Percentiles rank a stretch among this genome's conserved stretches.
These are phyloP conservation scores for Vidua chalybeata DNA, from an alignment of 2,113 vertebrate species.

Conservation along the genomic window DNA sequence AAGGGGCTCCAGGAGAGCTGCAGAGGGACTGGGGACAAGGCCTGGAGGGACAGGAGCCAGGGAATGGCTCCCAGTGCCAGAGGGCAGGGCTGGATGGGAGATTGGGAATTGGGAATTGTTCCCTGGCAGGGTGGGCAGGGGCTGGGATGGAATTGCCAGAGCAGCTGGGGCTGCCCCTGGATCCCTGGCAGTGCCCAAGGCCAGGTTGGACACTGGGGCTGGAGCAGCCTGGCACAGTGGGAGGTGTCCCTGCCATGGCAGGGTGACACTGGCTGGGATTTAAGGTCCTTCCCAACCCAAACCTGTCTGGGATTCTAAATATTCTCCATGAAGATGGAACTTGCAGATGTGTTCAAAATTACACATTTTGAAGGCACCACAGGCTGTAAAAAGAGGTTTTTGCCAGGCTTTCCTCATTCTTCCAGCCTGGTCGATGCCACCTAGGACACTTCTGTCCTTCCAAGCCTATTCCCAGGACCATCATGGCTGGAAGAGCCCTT, in stretches of 20 bases:
- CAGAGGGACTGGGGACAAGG: background rate
- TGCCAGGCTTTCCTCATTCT: background rate
- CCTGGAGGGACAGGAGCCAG: fast-evolving
- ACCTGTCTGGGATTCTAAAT: background rate
- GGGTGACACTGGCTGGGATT: fast-evolving
- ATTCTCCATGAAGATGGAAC: background rate
- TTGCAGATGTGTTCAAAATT: background rate
- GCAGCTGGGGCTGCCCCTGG: background rate
- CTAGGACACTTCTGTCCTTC: background rate
- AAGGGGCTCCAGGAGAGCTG: background rate
- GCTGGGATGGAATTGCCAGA: background rate
- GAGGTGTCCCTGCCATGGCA: background rate
- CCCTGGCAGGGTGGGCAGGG: background rate
- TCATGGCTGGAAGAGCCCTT: background rate
- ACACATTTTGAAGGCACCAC: background rate
- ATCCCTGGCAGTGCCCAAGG: background rate
- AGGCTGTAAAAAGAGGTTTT: background rate
- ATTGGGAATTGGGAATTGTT: background rate
- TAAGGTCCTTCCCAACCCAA: fast-evolving
- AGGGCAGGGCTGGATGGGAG: background rate
- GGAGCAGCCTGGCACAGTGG: background rate
- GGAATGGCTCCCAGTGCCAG: background rate
- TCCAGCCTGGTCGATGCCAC: background rate
- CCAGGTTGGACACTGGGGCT: background rate
- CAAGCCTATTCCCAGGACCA: background rate